Evolutionary conservation across 2,113 vertebrate species (phyloP).

Genomic region (Orycteropus afer): DNA sequence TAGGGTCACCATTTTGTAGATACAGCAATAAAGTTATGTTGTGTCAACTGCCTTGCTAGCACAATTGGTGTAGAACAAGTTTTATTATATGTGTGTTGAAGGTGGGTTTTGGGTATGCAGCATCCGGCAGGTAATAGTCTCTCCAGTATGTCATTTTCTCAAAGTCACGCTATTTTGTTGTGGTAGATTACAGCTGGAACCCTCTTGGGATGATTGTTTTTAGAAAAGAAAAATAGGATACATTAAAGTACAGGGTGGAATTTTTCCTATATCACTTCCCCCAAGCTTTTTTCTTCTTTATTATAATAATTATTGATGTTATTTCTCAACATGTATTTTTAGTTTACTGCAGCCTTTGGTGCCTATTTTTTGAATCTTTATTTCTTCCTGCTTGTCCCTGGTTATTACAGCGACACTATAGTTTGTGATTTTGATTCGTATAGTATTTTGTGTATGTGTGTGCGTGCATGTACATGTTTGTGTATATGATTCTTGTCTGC

Average conservation of each 20-base stretch:
- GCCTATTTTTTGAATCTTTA: neutral
- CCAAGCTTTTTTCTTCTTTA: constrained; percentile 26
- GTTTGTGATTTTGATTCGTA: constrained; percentile 3
- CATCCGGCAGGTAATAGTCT: neutral
- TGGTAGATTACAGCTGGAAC: constrained; percentile 54
- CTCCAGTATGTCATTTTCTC: constrained; percentile 51
- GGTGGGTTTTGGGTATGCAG: neutral
- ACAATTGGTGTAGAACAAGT: neutral
- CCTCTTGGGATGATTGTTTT: constrained; percentile 67
- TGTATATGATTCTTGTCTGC: neutral
- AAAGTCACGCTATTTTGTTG: constrained; percentile 25
- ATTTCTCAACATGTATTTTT: constrained; percentile 55
- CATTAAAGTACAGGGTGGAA: constrained; percentile 38
- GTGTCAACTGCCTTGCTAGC: neutral
- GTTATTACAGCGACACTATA: neutral
- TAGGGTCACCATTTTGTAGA: neutral
- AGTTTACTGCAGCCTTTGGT: neutral
- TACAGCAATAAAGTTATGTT: neutral
- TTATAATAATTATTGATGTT: constrained; percentile 43
- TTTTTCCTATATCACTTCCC: neutral
- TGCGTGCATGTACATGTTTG: neutral
- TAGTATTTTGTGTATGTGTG: neutral
- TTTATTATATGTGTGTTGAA: neutral
- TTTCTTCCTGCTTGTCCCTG: neutral
- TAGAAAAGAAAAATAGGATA: constrained; percentile 57